Base-by-base conservation (phyloP, 2,113 vertebrate species). In the Micromys minutus region DNA sequence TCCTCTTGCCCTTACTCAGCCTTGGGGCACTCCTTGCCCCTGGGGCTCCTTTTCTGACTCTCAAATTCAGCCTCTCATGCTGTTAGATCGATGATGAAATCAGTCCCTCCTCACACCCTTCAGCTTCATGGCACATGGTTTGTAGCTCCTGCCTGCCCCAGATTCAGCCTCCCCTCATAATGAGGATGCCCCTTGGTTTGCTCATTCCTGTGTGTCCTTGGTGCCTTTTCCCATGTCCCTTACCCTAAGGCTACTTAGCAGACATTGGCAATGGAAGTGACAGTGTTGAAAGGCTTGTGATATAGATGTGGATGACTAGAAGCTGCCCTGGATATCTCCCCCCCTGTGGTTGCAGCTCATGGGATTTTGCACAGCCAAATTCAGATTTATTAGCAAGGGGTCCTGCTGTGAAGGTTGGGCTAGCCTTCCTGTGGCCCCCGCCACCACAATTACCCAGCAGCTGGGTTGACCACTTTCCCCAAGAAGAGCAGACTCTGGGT, bases 401-500 rank as follows among this genome's bases (percentile, higher is more conserved):
- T 21, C 34, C 67, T 2, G 0, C 5, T 0, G 1, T 31, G 31
- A 10, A 59, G n/a, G 42, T n/a, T 12, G 42, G 21, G 61, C 42
- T 47, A 55, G 55, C 34, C 61, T 75, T 79, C 45, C 72, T 45
- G 77, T 31, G 45, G 31, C 13, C 16, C 39, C 77, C 31, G 11
- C 19, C 11, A 0, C 0, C 3, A 3, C 0, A 0, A 45, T 97
- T 71, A 97, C 72, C 88, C 91, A 17, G 92, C 94, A 11, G 90
- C 50, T 12, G 99, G 99, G 95, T 99, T 97, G 89, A 85, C 94
- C 69, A 99, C 98, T 98, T 99, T 99, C 79, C 99, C 99, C 96
- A 99, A 97, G 95, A 99, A 99, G 55, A 99, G 98, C 5, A 99
- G 80, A 91, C 96, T 96, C 42, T 77, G 87, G 0, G 98, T 98